Percentiles rank a stretch among this genome's conserved stretches.
These are phyloP conservation scores for Arizona elegans DNA, from an alignment of 2,113 vertebrate genomes.

Conservation along the genomic window DNA sequence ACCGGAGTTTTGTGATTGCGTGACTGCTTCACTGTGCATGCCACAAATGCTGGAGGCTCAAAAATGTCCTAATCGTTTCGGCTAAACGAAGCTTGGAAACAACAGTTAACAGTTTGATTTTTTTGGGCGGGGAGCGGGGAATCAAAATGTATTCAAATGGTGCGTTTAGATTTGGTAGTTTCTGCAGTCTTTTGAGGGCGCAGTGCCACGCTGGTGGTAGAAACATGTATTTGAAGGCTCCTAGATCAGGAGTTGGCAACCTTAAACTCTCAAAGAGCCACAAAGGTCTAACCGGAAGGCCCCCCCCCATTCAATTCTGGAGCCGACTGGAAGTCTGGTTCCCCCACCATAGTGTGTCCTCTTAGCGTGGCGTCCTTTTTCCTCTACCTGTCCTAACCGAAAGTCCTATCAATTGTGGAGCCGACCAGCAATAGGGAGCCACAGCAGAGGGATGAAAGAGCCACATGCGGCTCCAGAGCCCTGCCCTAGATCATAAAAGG, in stretches of 20 bases:
- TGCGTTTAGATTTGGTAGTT: neutral
- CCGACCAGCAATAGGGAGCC: too few relatives aligned
- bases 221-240: neutral
- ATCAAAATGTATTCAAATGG: neutral
- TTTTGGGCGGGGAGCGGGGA: neutral
- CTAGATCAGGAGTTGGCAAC: neutral
- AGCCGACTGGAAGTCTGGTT: too few relatives aligned
- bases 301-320: too few relatives aligned
- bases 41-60: neutral
- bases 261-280: too few relatives aligned
- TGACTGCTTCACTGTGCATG: neutral
- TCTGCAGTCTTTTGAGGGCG: neutral
- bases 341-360: too few relatives aligned
- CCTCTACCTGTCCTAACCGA: too few relatives aligned
- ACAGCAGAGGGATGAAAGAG: too few relatives aligned
- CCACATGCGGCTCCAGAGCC: too few relatives aligned
- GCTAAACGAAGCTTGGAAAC: neutral
- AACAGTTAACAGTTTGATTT: neutral
- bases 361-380: too few relatives aligned
- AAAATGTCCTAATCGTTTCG: neutral
- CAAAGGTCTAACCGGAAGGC: too few relatives aligned
- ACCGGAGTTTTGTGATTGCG: neutral
- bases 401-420: too few relatives aligned
- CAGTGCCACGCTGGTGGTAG: neutral
- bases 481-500: neutral